Conservation (phyloP, 1,140 invertebrate genomes). For the Zaprionus ornatus region DNA sequence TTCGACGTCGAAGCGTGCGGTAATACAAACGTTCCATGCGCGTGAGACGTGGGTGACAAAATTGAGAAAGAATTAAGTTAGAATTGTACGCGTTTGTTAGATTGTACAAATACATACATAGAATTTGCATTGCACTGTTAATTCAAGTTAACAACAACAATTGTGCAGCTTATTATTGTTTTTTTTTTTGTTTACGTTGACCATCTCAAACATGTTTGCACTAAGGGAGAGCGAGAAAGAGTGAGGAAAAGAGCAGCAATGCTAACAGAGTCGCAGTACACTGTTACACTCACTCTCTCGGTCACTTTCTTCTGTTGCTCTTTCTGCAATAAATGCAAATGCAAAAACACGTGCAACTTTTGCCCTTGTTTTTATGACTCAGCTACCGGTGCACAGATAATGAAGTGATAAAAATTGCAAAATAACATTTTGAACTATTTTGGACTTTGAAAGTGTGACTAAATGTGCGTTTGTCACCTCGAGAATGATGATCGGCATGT, state of each 20-base stretch:
- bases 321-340: constrained; percentile 15
- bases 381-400: constrained; percentile 14
- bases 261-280: not conserved
- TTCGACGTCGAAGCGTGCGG: constrained; percentile 48
- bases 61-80: constrained; percentile 12
- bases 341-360: constrained; percentile 35
- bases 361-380: constrained; percentile 26
- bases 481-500: not conserved
- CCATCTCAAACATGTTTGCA: constrained; percentile 12
- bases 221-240: constrained; percentile 2
- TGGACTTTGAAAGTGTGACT: constrained; percentile 42
- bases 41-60: constrained; percentile 52
- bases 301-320: not conserved
- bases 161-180: constrained; percentile 7
- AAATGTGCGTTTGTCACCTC: constrained; percentile 8
- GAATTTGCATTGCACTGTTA: constrained; percentile 3
- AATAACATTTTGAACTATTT: constrained; percentile 30
- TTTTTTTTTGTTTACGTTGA: constrained; percentile 16
- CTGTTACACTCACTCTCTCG: constrained; percentile 5
- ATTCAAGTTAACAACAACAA: not conserved
- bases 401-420: constrained; percentile 18
- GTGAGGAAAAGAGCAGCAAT: not conserved
- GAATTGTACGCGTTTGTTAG: constrained; percentile 21
- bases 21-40: constrained; percentile 36
- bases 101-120: not conserved